These are phyloP conservation scores for Pseudorectes ferrugineus DNA, from an alignment of 2,113 vertebrate genomes.

Conservation along the genomic window DNA sequence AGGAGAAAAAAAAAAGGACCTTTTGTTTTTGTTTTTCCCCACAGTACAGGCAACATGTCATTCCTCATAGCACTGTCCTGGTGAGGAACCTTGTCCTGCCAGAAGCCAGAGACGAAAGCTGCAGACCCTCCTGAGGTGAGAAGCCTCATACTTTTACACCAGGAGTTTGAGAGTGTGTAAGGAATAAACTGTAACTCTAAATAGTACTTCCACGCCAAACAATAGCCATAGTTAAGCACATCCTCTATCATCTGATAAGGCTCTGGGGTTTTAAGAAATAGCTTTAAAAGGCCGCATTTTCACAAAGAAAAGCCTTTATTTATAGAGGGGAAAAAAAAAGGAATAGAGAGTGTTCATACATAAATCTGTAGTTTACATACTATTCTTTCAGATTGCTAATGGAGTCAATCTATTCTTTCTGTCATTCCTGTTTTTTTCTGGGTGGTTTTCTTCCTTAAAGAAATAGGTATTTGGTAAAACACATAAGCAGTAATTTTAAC, in stretches of 20 bases:
- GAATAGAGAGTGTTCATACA: neutral
- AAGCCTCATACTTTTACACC: neutral
- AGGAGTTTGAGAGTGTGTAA: neutral
- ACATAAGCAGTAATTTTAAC: neutral
- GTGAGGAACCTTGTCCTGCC: neutral
- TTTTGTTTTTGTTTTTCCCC: no score
- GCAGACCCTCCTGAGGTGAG: neutral
- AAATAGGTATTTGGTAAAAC: neutral
- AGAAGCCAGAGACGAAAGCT: neutral
- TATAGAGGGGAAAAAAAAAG: fast-evolving
- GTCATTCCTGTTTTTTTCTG: neutral
- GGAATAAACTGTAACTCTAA: neutral
- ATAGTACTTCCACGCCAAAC: neutral
- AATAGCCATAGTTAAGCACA: neutral
- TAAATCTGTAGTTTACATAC: neutral
- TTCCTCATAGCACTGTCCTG: neutral
- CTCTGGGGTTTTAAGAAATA: neutral
- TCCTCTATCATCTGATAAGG: neutral
- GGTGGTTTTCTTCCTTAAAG: neutral
- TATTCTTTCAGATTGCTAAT: neutral
- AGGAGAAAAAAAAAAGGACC: neutral
- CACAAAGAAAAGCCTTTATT: neutral
- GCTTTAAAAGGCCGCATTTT: neutral
- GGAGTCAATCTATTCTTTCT: neutral
- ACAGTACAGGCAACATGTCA: neutral